Percentiles rank a stretch among this genome's conserved stretches.
Conservation (phyloP, 2,797 vertebrate genomes). For the Chiroxiphia lanceolata region DNA sequence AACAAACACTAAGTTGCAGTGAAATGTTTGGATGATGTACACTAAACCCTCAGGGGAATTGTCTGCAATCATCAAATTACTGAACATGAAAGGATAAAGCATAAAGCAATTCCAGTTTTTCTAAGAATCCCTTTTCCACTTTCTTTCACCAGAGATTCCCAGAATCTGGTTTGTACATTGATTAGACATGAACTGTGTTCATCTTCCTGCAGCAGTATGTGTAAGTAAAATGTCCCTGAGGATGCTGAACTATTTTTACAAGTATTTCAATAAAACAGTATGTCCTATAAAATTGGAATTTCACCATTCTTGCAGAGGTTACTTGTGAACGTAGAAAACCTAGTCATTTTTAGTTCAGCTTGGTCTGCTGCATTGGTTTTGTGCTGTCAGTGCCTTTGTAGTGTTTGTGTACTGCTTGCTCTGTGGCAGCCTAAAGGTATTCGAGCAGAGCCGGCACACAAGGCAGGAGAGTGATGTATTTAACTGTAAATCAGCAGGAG, state of each 20-base stretch:
- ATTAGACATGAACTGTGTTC: background rate
- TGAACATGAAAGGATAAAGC: background rate
- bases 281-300: conserved; percentile 1
- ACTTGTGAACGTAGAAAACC: background rate
- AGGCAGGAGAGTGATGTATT: background rate
- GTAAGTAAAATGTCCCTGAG: background rate
- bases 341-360: conserved; percentile 39
- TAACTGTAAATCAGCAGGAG: conserved; percentile 31
- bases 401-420: conserved; percentile 14
- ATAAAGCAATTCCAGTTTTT: background rate
- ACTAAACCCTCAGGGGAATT: background rate
- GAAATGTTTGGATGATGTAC: background rate
- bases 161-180: background rate
- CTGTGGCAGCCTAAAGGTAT: conserved; percentile 44
- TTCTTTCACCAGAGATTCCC: background rate
- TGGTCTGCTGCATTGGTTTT: conserved; percentile 38
- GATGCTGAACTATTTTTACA: conserved; percentile 28
- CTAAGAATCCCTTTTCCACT: background rate
- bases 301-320: background rate
- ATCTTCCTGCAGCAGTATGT: background rate
- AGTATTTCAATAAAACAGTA: conserved; percentile 7
- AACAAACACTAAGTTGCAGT: background rate
- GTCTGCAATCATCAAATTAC: background rate
- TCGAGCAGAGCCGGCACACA: conserved; percentile 14
- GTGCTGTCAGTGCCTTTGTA: conserved; percentile 19